Base-by-base conservation (phyloP, 2,888 invertebrate species). In the Caenorhabditis sp. region DNA sequence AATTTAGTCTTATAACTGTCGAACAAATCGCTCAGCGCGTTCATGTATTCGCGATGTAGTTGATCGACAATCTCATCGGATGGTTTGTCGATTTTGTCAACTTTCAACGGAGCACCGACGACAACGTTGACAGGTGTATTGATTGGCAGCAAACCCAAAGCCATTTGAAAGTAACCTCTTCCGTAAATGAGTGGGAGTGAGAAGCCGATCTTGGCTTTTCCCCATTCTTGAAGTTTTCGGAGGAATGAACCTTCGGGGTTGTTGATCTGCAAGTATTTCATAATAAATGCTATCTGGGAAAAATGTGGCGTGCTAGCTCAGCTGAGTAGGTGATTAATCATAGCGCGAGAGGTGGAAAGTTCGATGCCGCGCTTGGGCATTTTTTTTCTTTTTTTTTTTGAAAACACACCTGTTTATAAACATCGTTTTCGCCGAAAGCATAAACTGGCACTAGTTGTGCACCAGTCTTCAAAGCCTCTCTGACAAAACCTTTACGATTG, bases 101-200 rank as follows among this genome's bases (percentile, higher is more conserved):
- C 91, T 66, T 92, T 92, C 84, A 97, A 91, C 1, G 96, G 95
- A 24, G 91, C 90, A 1, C 96, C 97, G 86, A 97, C 95, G 82
- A 97, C 93, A 82, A 94, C 93, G 37, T 92, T 92, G 43, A 97
- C 91, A 0, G 93, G 93, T 70, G 90, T 91, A 49, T 95, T 91
- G 54, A 92, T 91, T 0, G 97, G 96, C 63, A 97, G 89, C 5
- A 95, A 88, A 0, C 97, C 97, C 87, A 93, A 23, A 1, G 66
- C 73, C 66, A 66, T 74, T 57, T 74, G 69, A 21, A 63, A 62
- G 72, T 96, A 90, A 19, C 79, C 79, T 50, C 79, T 58, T 23
- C 79, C 79, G n/a, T 79, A 72, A 51, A 76, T 76, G 17, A 79
- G 23, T 8, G 89, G 89, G 12, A 88, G 85, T 3, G 89, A 88